Evolutionary conservation across 2,888 invertebrate genomes (phyloP).

Genomic region (Melitaea athalia): DNA sequence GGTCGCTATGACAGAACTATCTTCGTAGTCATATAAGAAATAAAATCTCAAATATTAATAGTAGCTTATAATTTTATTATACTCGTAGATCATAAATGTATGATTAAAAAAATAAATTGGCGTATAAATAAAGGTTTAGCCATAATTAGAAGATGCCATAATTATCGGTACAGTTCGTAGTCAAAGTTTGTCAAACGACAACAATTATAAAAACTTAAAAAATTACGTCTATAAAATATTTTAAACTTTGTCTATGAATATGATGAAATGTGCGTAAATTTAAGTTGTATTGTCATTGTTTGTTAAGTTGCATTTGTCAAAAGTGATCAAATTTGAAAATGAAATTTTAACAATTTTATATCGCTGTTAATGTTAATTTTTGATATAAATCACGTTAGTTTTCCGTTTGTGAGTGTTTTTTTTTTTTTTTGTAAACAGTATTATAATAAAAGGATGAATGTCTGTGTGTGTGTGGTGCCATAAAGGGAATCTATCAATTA

Average conservation of each 20-base stretch:
- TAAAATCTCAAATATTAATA: neutral
- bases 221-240: no score
- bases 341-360: no score
- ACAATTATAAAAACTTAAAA: neutral
- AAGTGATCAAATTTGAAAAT: no score
- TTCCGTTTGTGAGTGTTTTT: neutral
- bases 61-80: neutral
- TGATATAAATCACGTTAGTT: neutral
- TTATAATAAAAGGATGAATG: conserved; percentile 19
- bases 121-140: neutral
- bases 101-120: neutral
- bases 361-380: neutral
- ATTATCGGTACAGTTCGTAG: neutral
- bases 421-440: conserved; percentile 24
- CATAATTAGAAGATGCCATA: conserved; percentile 4
- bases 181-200: neutral
- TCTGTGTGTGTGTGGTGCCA: conserved; percentile 20
- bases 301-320: no score
- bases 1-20: neutral
- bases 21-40: neutral
- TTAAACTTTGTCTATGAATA: no score
- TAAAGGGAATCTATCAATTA: conserved; percentile 13
- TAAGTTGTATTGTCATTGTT: no score
- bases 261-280: no score
- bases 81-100: neutral